Percentiles rank a stretch among this genome's conserved stretches.
Evolutionary conservation across 2,888 invertebrate species (phyloP).

Genomic region (Sphecodes monilicornis): DNA sequence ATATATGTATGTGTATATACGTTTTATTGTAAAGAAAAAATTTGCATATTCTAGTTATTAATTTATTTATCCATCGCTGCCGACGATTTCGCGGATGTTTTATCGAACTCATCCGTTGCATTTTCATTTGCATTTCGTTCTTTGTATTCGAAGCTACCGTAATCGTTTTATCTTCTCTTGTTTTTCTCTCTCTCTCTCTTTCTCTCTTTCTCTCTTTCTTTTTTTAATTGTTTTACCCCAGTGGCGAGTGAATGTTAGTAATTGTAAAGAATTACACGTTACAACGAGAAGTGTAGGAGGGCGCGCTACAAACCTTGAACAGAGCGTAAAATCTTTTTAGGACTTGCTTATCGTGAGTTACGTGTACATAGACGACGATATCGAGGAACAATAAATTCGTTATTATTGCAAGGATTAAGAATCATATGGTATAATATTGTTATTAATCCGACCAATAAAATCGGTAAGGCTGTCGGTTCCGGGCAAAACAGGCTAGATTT

Average conservation of each 20-base stretch:
- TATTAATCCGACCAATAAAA: constrained; percentile 60
- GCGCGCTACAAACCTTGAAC: constrained; percentile 38
- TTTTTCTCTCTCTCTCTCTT: not conserved
- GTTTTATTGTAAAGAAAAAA: constrained; percentile 36
- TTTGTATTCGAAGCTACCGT: constrained; percentile 23
- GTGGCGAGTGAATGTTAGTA: constrained; percentile 28
- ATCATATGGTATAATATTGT: constrained; percentile 54
- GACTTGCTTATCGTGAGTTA: constrained; percentile 34
- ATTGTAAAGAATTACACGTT: constrained; percentile 33
- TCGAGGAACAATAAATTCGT: constrained; percentile 54
- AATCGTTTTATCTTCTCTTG: constrained; percentile 24
- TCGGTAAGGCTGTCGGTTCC: constrained; percentile 65
- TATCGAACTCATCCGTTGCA: constrained; percentile 47
- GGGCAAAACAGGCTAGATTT: constrained; percentile 68
- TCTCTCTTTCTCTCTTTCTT: not conserved
- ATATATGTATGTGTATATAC: constrained; percentile 12
- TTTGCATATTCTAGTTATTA: constrained; percentile 38
- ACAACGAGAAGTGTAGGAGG: constrained; percentile 44
- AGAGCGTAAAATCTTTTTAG: constrained; percentile 34
- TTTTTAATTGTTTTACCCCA: constrained; percentile 21
- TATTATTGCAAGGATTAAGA: constrained; percentile 51
- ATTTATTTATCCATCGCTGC: constrained; percentile 38
- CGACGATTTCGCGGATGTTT: constrained; percentile 30
- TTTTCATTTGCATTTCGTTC: constrained; percentile 57
- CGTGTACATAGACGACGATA: constrained; percentile 56